Conservation (phyloP, 1,140 invertebrate species). For the Prorops nasuta region DNA sequence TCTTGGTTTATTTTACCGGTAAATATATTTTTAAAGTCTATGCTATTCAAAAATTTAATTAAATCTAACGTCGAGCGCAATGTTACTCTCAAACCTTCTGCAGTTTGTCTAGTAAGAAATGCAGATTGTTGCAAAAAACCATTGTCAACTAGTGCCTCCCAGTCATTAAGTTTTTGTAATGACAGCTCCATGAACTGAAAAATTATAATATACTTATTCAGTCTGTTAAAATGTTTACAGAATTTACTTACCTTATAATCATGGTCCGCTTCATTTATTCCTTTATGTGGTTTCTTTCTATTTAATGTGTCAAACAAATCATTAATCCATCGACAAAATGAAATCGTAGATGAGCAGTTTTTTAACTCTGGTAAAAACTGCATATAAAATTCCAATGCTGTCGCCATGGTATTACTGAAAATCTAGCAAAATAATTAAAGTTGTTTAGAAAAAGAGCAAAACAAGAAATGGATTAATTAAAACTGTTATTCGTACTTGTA, state of each 20-base stretch:
- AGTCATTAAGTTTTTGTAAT: constrained; percentile 4
- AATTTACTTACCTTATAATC: constrained; percentile 6
- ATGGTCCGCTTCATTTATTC: background rate
- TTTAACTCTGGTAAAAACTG: background rate
- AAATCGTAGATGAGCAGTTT: background rate
- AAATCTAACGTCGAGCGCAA: constrained; percentile 6
- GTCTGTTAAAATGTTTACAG: background rate
- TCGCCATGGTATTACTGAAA: constrained; percentile 4
- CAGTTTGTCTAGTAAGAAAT: constrained; percentile 6
- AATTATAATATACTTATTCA: background rate
- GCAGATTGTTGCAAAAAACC: background rate
- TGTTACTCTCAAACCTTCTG: constrained; percentile 4
- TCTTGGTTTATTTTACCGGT: constrained; percentile 11
- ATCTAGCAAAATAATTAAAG: background rate
- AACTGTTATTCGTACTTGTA: no score
- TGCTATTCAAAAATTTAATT: background rate
- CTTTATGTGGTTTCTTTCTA: background rate
- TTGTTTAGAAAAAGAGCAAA: background rate
- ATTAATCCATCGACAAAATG: constrained; percentile 2
- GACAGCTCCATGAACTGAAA: constrained; percentile 1
- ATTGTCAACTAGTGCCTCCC: background rate
- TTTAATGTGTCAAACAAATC: constrained; percentile 9
- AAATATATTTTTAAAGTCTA: background rate
- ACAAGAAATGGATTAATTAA: no score
- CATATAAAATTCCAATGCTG: background rate